phyloP scores from a whole-genome alignment of 92 coral and sea anemone species.

The Porites divaricata region DNA sequence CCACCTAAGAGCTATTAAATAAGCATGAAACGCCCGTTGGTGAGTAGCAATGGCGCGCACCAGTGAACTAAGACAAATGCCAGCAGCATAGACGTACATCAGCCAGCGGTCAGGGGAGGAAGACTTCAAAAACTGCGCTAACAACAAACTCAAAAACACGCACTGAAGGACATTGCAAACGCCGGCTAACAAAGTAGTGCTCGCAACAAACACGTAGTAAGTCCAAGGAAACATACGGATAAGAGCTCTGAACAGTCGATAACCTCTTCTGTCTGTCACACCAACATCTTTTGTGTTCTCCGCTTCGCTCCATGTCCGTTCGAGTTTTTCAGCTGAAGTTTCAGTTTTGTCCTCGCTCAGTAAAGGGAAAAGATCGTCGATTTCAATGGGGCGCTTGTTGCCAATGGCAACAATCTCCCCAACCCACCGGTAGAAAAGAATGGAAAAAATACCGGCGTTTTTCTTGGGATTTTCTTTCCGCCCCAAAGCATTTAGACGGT shows the following conservation, averaged over 20 bases:
- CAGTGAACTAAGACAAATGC: constrained; percentile 63
- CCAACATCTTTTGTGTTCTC: not conserved
- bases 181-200: constrained; percentile 38
- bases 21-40: constrained; percentile 36
- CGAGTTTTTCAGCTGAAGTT: constrained; percentile 37
- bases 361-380: constrained; percentile 55
- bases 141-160: constrained; percentile 57
- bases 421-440: constrained; percentile 65
- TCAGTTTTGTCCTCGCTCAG: constrained; percentile 55
- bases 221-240: constrained; percentile 41
- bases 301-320: constrained; percentile 43
- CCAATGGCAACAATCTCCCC: constrained; percentile 45
- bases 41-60: constrained; percentile 40
- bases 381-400: constrained; percentile 61
- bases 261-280: not conserved
- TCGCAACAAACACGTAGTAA: constrained; percentile 28
- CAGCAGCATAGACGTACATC: constrained; percentile 66
- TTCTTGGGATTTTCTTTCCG: constrained; percentile 55
- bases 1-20: constrained; percentile 59
- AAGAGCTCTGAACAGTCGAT: constrained; percentile 57
- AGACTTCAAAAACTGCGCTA: constrained; percentile 47
- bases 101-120: constrained; percentile 1
- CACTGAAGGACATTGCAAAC: constrained; percentile 63
- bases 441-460: constrained; percentile 47
- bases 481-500: not conserved